Evolutionary conservation across 2,113 vertebrate genomes (phyloP).

Genomic region (Psophia crepitans): DNA sequence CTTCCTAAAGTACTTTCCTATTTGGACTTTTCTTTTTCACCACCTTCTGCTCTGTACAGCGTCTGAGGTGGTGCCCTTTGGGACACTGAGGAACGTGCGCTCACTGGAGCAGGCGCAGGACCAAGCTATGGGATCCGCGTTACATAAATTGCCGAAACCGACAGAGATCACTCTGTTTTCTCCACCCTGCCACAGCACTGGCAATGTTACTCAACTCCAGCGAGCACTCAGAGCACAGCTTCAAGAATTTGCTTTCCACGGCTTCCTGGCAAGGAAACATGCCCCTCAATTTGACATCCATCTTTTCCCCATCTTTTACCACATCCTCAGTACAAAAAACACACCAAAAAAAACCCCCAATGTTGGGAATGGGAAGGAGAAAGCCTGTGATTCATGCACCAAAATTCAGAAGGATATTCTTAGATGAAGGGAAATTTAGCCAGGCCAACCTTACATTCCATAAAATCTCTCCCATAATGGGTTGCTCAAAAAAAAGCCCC

Average conservation of each 20-base stretch:
- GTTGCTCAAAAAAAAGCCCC: neutral
- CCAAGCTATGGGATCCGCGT: neutral
- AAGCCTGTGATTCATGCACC: neutral
- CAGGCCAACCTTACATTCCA: neutral
- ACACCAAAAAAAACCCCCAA: fast-evolving
- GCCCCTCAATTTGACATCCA: neutral
- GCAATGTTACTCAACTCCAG: neutral
- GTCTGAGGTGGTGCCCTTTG: neutral
- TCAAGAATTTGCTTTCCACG: neutral
- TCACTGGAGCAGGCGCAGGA: neutral
- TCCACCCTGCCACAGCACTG: neutral
- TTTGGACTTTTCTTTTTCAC: neutral
- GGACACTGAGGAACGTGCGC: neutral
- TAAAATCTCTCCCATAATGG: neutral
- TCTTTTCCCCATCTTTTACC: neutral
- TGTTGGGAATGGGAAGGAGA: neutral
- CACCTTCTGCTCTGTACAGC: neutral
- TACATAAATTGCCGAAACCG: fast-evolving
- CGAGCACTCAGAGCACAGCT: neutral
- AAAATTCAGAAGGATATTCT: neutral
- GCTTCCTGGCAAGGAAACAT: neutral
- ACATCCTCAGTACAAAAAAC: neutral
- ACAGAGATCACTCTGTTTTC: neutral
- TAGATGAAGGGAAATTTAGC: conserved; percentile 27
- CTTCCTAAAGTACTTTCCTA: neutral